These are phyloP conservation scores for Forbesichthys papilliferus DNA, from an alignment of 2,113 vertebrate genomes.

Conservation along the genomic window DNA sequence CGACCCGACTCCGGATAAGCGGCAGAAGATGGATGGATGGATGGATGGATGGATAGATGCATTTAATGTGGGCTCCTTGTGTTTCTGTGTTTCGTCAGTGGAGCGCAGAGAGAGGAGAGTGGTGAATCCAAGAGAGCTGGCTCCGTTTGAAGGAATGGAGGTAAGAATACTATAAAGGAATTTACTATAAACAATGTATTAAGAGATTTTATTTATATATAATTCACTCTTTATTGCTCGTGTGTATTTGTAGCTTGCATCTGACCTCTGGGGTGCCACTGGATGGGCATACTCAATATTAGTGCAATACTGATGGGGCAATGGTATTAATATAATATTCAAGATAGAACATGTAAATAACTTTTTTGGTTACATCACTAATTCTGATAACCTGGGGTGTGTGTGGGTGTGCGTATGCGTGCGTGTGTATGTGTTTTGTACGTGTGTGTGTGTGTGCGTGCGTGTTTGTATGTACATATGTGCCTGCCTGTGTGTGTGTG, in stretches of 20 bases:
- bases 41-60: neutral
- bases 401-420: neutral
- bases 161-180: conserved; percentile 70
- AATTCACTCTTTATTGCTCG: neutral
- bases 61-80: neutral
- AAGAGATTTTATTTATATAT: neutral
- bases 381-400: neutral
- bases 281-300: neutral
- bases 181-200: neutral
- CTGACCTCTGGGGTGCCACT: neutral
- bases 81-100: conserved; percentile 31
- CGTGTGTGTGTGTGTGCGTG: neutral
- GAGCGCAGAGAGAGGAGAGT: conserved; percentile 88
- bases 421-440: neutral
- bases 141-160: conserved; percentile 96
- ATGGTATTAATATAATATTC: neutral
- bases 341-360: neutral
- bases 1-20: too few relatives aligned
- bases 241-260: neutral
- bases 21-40: too few relatives aligned
- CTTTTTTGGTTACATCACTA: neutral
- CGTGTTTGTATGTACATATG: conserved; percentile 10
- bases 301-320: neutral
- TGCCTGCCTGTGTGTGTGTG: too few relatives aligned
- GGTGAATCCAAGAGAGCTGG: conserved; percentile 89